Evolutionary conservation across 2,113 vertebrate genomes (phyloP), one percentile per base, ranked within the genome.

Genomic region (Rhombomys opimus): DNA sequence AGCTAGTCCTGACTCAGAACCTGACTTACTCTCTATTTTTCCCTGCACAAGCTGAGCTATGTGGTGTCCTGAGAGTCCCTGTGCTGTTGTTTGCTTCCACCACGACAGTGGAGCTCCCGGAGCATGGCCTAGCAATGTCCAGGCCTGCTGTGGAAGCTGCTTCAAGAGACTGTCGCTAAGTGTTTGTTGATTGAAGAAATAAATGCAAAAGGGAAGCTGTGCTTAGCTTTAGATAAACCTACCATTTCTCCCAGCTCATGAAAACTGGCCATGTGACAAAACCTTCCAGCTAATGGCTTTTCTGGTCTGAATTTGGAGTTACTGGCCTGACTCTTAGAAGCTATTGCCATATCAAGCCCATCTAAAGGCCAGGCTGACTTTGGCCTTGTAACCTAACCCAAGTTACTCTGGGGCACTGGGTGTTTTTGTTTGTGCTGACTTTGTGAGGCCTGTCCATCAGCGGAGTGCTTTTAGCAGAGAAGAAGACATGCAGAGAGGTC

Each of bases 121-220:
- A 72, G 52, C 67, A 7, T 92, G 68, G 70, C 76, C 27, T 75
- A 57, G 77, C 93, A 80, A 76, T 86, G 72, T 90, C 70, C 25
- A 54, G 50, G 52, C 50, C 76, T 67, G 52, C 54, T 30, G 18
- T 52, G 80, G 82, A 61, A 82, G 20, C 78, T 82, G 77, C 46
- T 46, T 63, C 32, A 3, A 32, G 14, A 89, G 68, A 78, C 8
- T 9, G 7, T 85, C 41, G 54, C 52, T 81, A 85, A 84, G 38
- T 90, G 57, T 86, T 92, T 85, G 81, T 65, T 65, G 81, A 65
- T 1, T 30, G 38, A 30, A 85, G 81, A 46, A 84, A 65, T 85
- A 65, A 46, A 65, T 85, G 59, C 41, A 77, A 89, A 84, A 76
- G 52, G 63, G 50, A 95, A 90, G 88, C 90, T 68, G 68, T 22